Percentiles rank a stretch among this genome's conserved stretches.
Conservation (phyloP, 2,113 vertebrate species). For the Cervus canadensis region DNA sequence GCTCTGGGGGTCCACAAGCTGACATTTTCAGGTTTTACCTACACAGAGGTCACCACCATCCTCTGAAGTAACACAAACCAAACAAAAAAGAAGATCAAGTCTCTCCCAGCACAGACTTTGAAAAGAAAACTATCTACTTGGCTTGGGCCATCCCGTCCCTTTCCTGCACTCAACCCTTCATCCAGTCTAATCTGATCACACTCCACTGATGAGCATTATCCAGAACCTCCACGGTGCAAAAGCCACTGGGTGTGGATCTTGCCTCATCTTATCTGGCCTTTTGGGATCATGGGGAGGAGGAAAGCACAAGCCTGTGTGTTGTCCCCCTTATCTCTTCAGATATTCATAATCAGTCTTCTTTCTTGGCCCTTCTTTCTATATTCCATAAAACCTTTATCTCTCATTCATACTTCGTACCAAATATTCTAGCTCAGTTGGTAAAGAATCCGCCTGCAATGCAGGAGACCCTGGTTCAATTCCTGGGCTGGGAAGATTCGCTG, state of each 20-base stretch:
- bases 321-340: neutral
- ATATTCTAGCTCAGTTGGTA: neutral
- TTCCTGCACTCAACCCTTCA: neutral
- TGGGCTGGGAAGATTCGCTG: accelerated
- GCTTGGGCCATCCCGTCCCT: neutral
- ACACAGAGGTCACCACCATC: neutral
- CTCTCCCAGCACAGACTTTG: neutral
- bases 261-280: neutral
- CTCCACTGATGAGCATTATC: neutral
- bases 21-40: neutral
- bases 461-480: neutral
- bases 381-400: neutral
- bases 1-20: neutral
- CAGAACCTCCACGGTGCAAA: neutral
- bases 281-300: neutral
- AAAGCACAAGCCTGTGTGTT: neutral
- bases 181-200: neutral
- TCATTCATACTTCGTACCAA: neutral
- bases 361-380: neutral
- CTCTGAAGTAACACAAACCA: neutral
- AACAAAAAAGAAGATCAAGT: neutral
- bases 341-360: neutral
- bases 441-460: neutral
- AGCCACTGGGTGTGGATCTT: neutral
- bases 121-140: neutral